A percentile compares a stretch with the other conserved stretches of the same genome.
Evolutionary conservation across 2,797 vertebrate species (phyloP).

Genomic region (Propithecus perrieri): DNA sequence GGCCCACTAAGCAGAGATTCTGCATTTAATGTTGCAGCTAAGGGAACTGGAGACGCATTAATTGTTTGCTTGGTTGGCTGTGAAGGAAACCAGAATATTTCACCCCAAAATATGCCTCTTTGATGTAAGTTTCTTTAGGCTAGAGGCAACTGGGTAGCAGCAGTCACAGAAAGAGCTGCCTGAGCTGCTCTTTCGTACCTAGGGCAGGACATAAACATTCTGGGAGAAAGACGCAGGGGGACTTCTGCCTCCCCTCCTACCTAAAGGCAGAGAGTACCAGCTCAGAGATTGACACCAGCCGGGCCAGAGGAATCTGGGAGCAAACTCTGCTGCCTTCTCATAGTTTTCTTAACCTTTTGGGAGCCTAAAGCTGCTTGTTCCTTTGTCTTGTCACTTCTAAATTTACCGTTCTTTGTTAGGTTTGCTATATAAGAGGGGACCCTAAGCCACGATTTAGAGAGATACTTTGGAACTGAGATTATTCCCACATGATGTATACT

Average conservation of each 20-base stretch:
- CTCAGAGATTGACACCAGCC: neutral
- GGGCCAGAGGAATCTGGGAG: neutral
- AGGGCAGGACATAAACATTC: neutral
- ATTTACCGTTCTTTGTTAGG: neutral
- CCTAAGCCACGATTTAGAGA: neutral
- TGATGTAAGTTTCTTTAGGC: neutral
- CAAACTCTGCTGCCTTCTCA: neutral
- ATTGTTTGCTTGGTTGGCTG: neutral
- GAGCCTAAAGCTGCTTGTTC: neutral
- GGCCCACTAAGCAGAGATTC: neutral
- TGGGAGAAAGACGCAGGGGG: neutral
- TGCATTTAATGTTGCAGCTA: neutral
- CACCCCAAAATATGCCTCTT: neutral
- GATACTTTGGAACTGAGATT: neutral
- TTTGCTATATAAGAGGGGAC: neutral
- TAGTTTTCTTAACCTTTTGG: neutral
- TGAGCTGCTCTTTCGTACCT: neutral
- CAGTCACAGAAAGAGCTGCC: neutral
- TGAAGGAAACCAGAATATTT: neutral
- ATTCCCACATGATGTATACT: neutral
- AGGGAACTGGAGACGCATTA: neutral
- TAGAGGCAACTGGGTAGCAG: neutral
- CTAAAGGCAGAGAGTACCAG: neutral
- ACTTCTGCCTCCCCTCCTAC: neutral
- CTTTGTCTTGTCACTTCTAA: neutral